Evolutionary conservation across 2,888 invertebrate genomes (phyloP).

Genomic region (Drosophila austrosaltans): DNA sequence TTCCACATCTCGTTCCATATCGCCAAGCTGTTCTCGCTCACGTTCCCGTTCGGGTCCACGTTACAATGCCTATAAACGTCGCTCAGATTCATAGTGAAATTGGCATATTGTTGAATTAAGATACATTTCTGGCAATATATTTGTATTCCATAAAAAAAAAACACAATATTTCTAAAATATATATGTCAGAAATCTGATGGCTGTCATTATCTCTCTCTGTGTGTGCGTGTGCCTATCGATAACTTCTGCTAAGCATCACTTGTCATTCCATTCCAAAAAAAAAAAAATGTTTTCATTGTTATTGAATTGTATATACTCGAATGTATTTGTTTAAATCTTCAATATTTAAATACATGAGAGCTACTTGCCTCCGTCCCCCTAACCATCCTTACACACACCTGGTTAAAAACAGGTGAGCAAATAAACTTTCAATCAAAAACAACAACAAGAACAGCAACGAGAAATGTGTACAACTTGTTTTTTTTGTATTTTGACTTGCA

Average conservation of each 20-base stretch:
- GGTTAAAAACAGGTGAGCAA: slow-evolving; percentile 4
- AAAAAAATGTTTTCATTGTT: no score
- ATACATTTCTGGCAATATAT: no score
- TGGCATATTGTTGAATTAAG: no score
- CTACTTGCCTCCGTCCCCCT: neutral
- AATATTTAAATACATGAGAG: neutral
- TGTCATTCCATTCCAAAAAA: neutral
- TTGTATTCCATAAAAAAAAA: no score
- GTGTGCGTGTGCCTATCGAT: neutral
- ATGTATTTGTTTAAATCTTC: neutral
- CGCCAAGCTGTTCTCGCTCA: neutral
- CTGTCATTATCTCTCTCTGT: no score
- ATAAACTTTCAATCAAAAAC: neutral
- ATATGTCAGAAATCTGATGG: neutral
- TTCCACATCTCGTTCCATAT: neutral
- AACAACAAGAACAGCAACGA: neutral
- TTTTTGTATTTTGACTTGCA: slow-evolving; percentile 1
- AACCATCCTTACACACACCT: neutral
- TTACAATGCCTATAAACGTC: slow-evolving; percentile 12
- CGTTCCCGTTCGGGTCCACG: neutral
- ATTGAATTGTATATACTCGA: no score
- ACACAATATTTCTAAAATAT: no score
- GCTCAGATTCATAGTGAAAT: neutral
- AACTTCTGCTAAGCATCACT: neutral
- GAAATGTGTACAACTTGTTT: neutral